Conservation (phyloP, 2,888 invertebrate species). For the Agrotis clavis region DNA sequence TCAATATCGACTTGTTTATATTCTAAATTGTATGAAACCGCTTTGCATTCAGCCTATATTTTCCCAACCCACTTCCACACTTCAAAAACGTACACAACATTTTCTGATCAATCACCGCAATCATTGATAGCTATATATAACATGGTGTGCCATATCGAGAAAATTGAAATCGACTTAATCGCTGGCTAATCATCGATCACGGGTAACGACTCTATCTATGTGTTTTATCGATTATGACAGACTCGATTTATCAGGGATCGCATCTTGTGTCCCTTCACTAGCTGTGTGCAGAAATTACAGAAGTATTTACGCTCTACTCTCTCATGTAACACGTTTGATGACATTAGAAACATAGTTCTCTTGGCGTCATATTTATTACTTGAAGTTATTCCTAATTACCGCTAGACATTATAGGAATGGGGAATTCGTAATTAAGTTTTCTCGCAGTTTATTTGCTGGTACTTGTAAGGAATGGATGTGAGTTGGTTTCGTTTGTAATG, state of each 20-base stretch:
- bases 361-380: slow-evolving; percentile 59
- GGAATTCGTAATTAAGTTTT: slow-evolving; percentile 58
- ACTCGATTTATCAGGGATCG: slow-evolving; percentile 49
- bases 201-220: slow-evolving; percentile 60
- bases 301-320: slow-evolving; percentile 72
- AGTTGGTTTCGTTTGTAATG: slow-evolving; percentile 34
- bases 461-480: slow-evolving; percentile 35
- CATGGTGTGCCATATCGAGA: slow-evolving; percentile 58
- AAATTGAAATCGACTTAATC: slow-evolving; percentile 65
- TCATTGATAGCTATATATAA: slow-evolving; percentile 63
- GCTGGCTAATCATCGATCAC: slow-evolving; percentile 61
- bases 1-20: slow-evolving; percentile 42
- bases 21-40: slow-evolving; percentile 43
- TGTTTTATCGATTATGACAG: slow-evolving; percentile 61
- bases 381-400: slow-evolving; percentile 65
- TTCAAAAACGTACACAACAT: slow-evolving; percentile 44
- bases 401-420: slow-evolving; percentile 47
- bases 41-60: slow-evolving; percentile 44
- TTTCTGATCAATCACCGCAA: slow-evolving; percentile 61
- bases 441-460: slow-evolving; percentile 27
- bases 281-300: slow-evolving; percentile 63
- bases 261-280: slow-evolving; percentile 57
- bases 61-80: slow-evolving; percentile 58
- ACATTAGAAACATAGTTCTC: slow-evolving; percentile 58
- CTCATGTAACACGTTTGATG: slow-evolving; percentile 68